A percentile compares a stretch with the other conserved stretches of the same genome.
Evolutionary conservation across 2,888 invertebrate species (phyloP).

Genomic region (Stomorhina lunata): DNA sequence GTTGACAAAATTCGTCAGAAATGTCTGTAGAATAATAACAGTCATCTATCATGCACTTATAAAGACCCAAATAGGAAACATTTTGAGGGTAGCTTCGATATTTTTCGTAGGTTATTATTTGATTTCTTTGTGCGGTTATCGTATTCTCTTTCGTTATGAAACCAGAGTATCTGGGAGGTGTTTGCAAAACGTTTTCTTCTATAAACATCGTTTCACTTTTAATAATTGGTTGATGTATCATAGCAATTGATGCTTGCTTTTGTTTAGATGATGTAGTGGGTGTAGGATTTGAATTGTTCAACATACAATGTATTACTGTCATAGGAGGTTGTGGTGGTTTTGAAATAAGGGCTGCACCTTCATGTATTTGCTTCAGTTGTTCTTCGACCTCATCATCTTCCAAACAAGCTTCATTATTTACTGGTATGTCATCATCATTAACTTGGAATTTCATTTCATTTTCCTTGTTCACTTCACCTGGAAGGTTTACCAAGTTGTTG

Average conservation of each 20-base stretch:
- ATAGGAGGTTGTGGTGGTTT: too few relatives aligned
- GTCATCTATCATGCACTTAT: slow-evolving; percentile 68
- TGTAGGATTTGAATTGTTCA: background rate
- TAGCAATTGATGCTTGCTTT: background rate
- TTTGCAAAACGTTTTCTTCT: background rate
- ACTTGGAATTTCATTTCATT: slow-evolving; percentile 37
- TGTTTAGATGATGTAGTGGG: too few relatives aligned
- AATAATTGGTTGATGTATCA: slow-evolving; percentile 11
- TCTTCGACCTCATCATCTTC: slow-evolving; percentile 55
- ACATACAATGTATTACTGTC: slow-evolving; percentile 42
- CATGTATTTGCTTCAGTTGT: slow-evolving; percentile 30
- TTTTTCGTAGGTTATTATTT: slow-evolving; percentile 8
- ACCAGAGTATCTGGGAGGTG: background rate
- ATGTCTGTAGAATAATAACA: slow-evolving; percentile 69
- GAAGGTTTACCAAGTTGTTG: background rate
- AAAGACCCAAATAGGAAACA: slow-evolving; percentile 68
- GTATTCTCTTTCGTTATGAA: background rate
- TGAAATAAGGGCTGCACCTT: too few relatives aligned
- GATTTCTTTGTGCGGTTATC: background rate
- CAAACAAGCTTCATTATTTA: slow-evolving; percentile 57
- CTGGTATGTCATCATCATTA: slow-evolving; percentile 60
- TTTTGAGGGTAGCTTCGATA: slow-evolving; percentile 66
- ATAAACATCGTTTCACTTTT: slow-evolving; percentile 22
- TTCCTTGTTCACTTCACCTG: background rate
- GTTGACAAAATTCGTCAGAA: slow-evolving; percentile 58